Evolutionary conservation across 2,797 vertebrate species (phyloP).

Genomic region (Artibeus jamaicensis): DNA sequence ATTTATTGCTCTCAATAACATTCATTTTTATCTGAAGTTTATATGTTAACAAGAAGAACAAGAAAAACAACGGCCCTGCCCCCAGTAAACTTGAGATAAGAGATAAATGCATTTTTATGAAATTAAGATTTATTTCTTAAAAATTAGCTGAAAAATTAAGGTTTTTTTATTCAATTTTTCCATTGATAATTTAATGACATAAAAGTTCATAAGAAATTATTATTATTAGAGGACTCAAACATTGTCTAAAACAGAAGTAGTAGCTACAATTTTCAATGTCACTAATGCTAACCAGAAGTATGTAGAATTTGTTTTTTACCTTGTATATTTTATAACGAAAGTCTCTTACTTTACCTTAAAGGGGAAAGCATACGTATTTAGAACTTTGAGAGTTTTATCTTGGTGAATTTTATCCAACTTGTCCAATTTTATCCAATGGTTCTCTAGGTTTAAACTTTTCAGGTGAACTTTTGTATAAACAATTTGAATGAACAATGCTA

Average conservation of each 20-base stretch:
- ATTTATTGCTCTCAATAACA: background rate
- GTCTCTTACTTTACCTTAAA: background rate
- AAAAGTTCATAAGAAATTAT: background rate
- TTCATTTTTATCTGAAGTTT: conserved; percentile 6
- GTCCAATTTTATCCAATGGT: too few relatives aligned
- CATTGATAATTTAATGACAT: background rate
- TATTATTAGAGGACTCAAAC: background rate
- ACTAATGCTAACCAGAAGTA: background rate
- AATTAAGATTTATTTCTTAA: conserved; percentile 15
- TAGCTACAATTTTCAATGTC: background rate
- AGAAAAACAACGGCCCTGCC: background rate
- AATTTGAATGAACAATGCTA: background rate
- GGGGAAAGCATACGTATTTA: background rate
- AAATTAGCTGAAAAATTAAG: background rate
- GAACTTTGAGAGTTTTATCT: background rate
- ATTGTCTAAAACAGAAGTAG: background rate
- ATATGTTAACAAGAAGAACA: background rate
- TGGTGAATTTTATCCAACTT: background rate
- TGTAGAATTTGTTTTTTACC: background rate
- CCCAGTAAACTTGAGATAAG: background rate
- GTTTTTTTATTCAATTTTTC: background rate
- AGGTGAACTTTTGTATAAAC: background rate
- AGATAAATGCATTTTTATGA: background rate
- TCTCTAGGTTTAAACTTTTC: background rate
- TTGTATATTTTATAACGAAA: background rate